These are phyloP conservation scores for Ptychadena robeensis DNA, from an alignment of 2,797 vertebrate genomes.

Conservation along the genomic window DNA sequence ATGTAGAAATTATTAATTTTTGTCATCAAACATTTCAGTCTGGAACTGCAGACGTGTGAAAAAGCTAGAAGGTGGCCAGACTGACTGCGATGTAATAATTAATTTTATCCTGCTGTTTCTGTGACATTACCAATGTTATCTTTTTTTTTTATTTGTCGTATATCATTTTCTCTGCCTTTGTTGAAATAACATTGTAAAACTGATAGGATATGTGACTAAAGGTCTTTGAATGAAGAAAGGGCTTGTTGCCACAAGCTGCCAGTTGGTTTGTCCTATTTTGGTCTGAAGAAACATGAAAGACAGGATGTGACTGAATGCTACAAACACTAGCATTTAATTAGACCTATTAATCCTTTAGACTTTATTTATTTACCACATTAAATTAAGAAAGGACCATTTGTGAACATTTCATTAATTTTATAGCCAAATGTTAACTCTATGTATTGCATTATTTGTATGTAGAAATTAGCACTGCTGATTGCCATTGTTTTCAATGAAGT, in stretches of 20 bases:
- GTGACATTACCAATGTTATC: not conserved
- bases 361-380: no score
- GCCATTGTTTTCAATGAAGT: no score
- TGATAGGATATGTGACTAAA: not conserved
- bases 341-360: no score
- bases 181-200: not conserved
- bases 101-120: not conserved
- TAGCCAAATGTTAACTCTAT: no score
- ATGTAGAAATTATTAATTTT: not conserved
- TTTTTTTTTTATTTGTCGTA: not conserved
- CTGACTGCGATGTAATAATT: not conserved
- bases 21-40: conserved; percentile 5
- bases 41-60: not conserved
- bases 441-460: no score
- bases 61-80: not conserved
- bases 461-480: no score
- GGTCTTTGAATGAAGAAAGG: not conserved
- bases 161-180: not conserved
- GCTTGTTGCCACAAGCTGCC: not conserved
- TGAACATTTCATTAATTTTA: no score
- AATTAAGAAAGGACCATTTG: no score
- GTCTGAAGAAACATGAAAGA: no score
- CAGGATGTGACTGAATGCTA: no score
- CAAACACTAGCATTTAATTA: no score
- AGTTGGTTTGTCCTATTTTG: not conserved